phyloP scores from a whole-genome alignment of 2,797 vertebrate species.

The Anguilla anguilla region DNA sequence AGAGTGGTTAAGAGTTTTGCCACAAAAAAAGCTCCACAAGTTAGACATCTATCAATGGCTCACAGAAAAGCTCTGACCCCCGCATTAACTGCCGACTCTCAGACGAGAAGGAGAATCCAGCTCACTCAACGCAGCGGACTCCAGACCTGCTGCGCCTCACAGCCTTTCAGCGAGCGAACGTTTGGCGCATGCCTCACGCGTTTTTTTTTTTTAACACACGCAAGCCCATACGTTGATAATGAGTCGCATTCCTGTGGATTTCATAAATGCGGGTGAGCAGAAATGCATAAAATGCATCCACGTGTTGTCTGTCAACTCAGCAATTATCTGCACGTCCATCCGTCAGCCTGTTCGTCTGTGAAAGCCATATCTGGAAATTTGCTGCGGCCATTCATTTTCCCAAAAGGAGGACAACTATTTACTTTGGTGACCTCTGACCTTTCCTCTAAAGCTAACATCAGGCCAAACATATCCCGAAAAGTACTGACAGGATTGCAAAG shows the following conservation, averaged over 20 bases:
- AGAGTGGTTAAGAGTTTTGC: neutral
- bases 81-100: neutral
- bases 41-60: neutral
- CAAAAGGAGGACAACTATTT: too few species aligned
- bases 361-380: too few species aligned
- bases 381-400: too few species aligned
- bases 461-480: too few species aligned
- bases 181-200: neutral
- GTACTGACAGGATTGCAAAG: too few species aligned
- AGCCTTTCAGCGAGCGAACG: neutral
- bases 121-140: neutral
- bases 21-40: neutral
- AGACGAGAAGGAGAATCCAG: neutral
- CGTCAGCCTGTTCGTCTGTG: too few species aligned
- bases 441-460: too few species aligned
- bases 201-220: neutral
- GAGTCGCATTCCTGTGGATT: neutral
- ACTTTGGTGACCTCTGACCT: too few species aligned
- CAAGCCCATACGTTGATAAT: neutral
- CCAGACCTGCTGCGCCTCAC: neutral
- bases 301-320: neutral
- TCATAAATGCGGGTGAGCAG: neutral
- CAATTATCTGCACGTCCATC: neutral
- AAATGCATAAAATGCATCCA: neutral
- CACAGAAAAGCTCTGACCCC: neutral